Percentiles rank a stretch among this genome's conserved stretches.
Evolutionary conservation across 2,113 vertebrate genomes (phyloP).

Genomic region (Rhynchomys soricoides): DNA sequence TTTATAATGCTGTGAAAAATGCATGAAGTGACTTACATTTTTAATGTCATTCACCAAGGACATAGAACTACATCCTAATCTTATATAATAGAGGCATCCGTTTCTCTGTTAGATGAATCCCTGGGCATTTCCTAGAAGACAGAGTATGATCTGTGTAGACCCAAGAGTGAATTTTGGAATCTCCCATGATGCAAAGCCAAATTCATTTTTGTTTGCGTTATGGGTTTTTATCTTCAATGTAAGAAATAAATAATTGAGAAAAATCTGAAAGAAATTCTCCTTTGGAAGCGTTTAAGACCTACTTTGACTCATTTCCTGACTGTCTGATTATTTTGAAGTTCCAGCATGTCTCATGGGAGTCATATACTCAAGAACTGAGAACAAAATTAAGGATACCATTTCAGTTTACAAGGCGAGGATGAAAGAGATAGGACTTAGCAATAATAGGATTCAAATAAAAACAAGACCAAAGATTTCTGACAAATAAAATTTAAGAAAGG

Average conservation of each 20-base stretch:
- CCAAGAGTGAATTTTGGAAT: neutral
- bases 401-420: neutral
- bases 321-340: constrained; percentile 11
- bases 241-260: neutral
- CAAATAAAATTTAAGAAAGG: neutral
- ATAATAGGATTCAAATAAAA: neutral
- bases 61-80: constrained; percentile 26
- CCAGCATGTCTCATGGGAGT: neutral
- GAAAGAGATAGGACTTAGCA: neutral
- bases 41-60: constrained; percentile 67
- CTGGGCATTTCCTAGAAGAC: constrained; percentile 24
- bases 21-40: constrained; percentile 70
- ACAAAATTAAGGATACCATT: neutral
- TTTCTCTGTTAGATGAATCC: constrained; percentile 41
- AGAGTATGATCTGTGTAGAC: neutral
- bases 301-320: neutral
- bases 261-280: constrained; percentile 22
- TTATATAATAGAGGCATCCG: constrained; percentile 39
- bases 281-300: neutral
- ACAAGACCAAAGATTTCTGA: neutral
- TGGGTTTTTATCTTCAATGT: neutral
- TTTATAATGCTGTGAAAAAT: constrained; percentile 75
- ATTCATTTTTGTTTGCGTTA: constrained; percentile 7
- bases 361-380: neutral
- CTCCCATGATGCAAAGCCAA: neutral